Conservation (phyloP, 2,113 vertebrate species). For the Capricornis sumatraensis region DNA sequence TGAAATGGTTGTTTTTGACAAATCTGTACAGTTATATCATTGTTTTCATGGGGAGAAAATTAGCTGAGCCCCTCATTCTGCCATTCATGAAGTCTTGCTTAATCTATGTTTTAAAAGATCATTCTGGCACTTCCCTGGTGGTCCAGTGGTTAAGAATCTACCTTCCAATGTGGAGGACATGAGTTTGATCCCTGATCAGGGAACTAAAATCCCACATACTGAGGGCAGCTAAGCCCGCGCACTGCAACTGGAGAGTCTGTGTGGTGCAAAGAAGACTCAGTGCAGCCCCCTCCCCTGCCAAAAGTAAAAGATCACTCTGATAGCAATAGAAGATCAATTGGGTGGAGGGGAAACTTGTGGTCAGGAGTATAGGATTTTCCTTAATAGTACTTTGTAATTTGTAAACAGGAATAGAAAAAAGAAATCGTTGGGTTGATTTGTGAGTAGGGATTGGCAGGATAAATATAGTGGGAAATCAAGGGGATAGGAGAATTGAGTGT, state of each 20-base stretch:
- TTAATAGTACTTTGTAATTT: conserved; percentile 28
- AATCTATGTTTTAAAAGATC: conserved; percentile 36
- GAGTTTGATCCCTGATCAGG: not conserved
- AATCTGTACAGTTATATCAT: conserved; percentile 24
- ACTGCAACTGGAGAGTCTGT: not conserved
- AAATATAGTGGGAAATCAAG: not conserved
- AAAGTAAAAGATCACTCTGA: not conserved
- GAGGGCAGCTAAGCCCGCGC: not conserved
- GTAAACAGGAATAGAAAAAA: conserved; percentile 14
- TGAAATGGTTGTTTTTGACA: conserved; percentile 37
- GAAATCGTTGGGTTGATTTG: not conserved
- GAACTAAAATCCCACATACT: not conserved
- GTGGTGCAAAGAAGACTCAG: not conserved
- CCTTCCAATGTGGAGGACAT: not conserved
- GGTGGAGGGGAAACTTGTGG: not conserved
- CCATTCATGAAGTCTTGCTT: not conserved
- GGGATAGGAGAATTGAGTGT: not conserved
- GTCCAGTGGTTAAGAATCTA: not conserved
- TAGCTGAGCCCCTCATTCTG: conserved; percentile 15
- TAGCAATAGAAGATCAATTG: not conserved
- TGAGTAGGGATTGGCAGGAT: not conserved
- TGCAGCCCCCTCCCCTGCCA: not conserved
- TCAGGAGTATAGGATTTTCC: not conserved
- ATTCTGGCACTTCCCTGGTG: not conserved
- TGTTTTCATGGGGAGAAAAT: not conserved